Conservation (phyloP, 2,113 vertebrate genomes). For the Leuciscus idus region DNA sequence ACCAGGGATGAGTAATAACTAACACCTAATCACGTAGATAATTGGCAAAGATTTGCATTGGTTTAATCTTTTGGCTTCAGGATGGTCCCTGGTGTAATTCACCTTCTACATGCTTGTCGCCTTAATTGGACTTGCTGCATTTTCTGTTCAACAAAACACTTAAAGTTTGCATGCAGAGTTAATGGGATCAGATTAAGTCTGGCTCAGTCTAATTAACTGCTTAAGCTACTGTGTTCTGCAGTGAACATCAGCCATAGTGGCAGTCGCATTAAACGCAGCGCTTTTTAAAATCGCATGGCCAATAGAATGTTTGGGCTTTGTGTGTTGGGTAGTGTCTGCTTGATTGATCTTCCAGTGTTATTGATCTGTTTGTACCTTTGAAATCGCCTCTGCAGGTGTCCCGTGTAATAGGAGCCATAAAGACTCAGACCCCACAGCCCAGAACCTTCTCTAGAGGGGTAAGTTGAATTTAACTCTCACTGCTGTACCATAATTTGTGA, state of each 20-base stretch:
- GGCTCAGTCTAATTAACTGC: not conserved
- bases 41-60: not conserved
- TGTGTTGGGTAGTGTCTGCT: not conserved
- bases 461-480: constrained; percentile 64
- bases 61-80: not conserved
- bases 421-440: constrained; percentile 79
- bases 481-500: not conserved
- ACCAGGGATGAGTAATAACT: constrained; percentile 15
- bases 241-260: not conserved
- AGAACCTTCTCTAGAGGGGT: constrained; percentile 85
- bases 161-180: not conserved
- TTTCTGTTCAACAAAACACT: not conserved
- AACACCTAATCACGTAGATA: not conserved
- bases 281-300: not conserved
- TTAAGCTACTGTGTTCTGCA: not conserved
- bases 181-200: not conserved
- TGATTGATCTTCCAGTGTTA: not conserved
- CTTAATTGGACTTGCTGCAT: not conserved
- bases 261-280: not conserved
- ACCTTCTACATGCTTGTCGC: not conserved
- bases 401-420: constrained; percentile 81
- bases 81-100: not conserved
- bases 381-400: constrained; percentile 74
- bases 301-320: not conserved
- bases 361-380: not conserved